Conservation (phyloP, 2,797 vertebrate genomes). For the Molossus alvarezi region DNA sequence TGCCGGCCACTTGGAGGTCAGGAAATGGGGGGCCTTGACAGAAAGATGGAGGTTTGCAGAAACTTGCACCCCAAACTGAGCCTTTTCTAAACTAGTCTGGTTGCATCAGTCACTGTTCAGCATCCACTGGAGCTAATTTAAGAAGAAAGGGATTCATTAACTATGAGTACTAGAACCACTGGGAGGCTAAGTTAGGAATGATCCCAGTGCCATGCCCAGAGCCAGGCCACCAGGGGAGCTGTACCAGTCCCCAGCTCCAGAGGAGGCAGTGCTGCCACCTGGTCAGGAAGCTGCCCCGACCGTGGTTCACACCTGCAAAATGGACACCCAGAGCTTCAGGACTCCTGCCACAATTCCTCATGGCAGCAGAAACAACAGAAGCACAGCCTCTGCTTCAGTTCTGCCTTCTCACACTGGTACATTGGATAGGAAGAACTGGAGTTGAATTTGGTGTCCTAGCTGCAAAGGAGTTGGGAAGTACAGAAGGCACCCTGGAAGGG, state of each 20-base stretch:
- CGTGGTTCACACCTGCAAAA: neutral
- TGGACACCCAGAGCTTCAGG: neutral
- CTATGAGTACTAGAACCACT: too few relatives aligned
- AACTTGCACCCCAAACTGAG: neutral
- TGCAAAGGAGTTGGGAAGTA: neutral
- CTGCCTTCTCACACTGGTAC: neutral
- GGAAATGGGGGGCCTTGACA: neutral
- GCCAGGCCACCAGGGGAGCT: neutral
- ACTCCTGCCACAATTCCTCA: neutral
- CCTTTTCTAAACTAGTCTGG: too few relatives aligned
- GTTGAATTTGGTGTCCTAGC: neutral
- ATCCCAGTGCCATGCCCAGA: neutral
- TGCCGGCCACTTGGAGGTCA: neutral
- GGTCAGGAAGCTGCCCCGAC: neutral
- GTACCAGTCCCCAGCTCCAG: neutral
- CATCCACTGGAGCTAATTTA: neutral
- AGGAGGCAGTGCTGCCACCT: too few relatives aligned
- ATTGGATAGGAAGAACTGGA: neutral
- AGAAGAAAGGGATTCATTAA: neutral
- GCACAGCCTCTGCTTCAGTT: neutral
- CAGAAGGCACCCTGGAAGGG: fast-evolving
- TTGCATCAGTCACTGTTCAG: fast-evolving
- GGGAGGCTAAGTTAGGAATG: neutral
- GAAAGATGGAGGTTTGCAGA: neutral
- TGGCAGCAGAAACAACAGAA: neutral